A percentile compares a stretch with the other conserved stretches of the same genome.
Conservation (phyloP, 2,113 vertebrate genomes). For the Nycticorax nycticorax region DNA sequence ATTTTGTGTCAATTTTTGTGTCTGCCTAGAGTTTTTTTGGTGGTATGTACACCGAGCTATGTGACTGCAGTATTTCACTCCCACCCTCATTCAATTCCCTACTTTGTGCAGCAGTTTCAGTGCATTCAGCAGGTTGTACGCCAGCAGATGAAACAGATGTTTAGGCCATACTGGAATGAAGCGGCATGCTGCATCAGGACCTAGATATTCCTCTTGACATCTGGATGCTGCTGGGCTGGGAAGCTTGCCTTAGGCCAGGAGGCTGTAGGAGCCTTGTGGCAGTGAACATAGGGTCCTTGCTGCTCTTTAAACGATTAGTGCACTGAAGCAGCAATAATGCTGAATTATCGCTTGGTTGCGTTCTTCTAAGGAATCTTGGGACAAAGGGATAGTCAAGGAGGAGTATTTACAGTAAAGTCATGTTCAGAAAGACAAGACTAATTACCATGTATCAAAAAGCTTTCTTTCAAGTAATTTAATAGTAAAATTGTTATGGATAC, state of each 20-base stretch:
- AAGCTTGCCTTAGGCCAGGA: conserved; percentile 86
- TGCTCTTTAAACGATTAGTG: conserved; percentile 88
- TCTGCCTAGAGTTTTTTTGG: not conserved
- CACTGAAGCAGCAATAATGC: conserved; percentile 90
- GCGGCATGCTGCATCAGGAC: conserved; percentile 87
- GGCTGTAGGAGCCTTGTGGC: conserved; percentile 89
- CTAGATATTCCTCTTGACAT: conserved; percentile 91
- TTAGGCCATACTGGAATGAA: conserved; percentile 89
- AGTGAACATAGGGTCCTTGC: conserved; percentile 82
- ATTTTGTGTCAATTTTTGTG: not conserved
- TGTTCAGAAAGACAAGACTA: conserved; percentile 77
- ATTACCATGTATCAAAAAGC: conserved; percentile 71
- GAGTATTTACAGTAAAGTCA: conserved; percentile 78
- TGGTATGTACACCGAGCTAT: not conserved
- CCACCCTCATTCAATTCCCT: conserved; percentile 15
- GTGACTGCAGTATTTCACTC: not conserved
- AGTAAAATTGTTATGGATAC: conserved; percentile 53
- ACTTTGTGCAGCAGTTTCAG: not conserved
- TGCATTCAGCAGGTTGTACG: conserved; percentile 75
- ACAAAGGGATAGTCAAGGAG: conserved; percentile 80
- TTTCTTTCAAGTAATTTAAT: conserved; percentile 65
- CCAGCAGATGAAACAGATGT: conserved; percentile 97
- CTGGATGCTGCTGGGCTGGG: conserved; percentile 89
- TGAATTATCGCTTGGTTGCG: conserved; percentile 87
- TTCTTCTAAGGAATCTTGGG: conserved; percentile 85